Base-by-base conservation (phyloP, 2,888 invertebrate species). In the Drosophila antonietae region DNA sequence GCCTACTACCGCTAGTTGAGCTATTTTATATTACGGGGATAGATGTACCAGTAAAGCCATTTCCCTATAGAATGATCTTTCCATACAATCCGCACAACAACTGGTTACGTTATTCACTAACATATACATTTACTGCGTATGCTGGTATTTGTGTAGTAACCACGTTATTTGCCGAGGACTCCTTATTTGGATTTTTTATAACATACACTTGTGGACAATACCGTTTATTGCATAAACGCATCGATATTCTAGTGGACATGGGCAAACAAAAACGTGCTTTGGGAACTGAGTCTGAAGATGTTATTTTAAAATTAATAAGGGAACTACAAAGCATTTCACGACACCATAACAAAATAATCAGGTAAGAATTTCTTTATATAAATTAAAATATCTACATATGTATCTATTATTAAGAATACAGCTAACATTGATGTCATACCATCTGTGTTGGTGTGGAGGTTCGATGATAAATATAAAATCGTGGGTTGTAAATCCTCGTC, bases 11-110 rank as follows among this genome's bases (percentile, higher is more conserved):
- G 3, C 37, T 93, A 8, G 59, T 92, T 2, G 91, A 91, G 62
- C 51, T 93, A 3, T 81, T 88, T 49, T 71, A 47, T 28, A 62
- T 70, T 46, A 28, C 70, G 10, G 86, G 73, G 5, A 20, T 73
- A 0, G 70, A 76, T 28, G 58, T 47, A 12, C 14, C 51, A 5
- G 52, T 59, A 0, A 92, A 91, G 63, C 93, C 92, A n/a, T 93
- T 93, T 77, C 93, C 93, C 0, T 93, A 93, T 58, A 92, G 92
- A 83, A 93, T 93, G 93, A 59, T 89, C 2, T 93, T 93, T 68
- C 92, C 92, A 1, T 93, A 79, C 61, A 78, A 92, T 73, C 91
- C 92, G 1, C 81, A 92, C 55, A 76, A 73, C 5, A 90, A 83
- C 35, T 84, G 87, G 86, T 46, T 66, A 5, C 61, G 66, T 23